A percentile compares a stretch with the other conserved stretches of the same genome.
Conservation (phyloP, 2,113 vertebrate genomes). For the Phyllopteryx taeniolatus region DNA sequence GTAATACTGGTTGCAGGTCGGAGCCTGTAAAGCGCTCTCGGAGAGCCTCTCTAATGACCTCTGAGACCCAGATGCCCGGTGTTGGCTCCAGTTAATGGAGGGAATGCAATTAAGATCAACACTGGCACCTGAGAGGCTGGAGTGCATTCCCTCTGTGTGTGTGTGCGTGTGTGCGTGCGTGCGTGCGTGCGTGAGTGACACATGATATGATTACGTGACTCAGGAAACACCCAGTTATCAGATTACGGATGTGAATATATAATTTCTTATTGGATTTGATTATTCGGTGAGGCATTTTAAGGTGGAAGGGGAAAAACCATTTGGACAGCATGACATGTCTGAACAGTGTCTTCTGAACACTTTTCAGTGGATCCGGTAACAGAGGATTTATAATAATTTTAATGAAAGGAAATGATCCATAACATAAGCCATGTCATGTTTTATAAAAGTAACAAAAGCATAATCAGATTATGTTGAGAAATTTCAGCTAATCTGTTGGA, state of each 20-base stretch:
- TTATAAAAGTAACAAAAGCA: conserved; percentile 12
- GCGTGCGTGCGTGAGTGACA: conserved; percentile 53
- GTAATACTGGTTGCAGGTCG: conserved; percentile 1
- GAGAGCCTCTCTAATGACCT: conserved; percentile 62
- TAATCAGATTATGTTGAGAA: conserved; percentile 62
- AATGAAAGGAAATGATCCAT: not conserved
- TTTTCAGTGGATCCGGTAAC: conserved; percentile 10
- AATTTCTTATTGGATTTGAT: conserved; percentile 40
- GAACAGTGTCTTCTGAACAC: conserved; percentile 4
- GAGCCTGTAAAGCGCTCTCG: conserved; percentile 37
- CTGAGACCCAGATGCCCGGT: conserved; percentile 58
- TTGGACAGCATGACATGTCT: not conserved
- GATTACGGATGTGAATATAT: conserved; percentile 45
- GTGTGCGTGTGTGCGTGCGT: not conserved
- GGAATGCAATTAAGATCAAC: conserved; percentile 74
- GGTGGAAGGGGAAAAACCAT: conserved; percentile 1
- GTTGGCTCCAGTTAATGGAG: conserved; percentile 65
- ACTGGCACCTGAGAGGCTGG: conserved; percentile 69
- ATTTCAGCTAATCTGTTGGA: conserved; percentile 45
- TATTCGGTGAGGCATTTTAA: not conserved
- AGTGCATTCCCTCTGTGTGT: not conserved
- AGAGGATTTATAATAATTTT: conserved; percentile 1
- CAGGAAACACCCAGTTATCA: conserved; percentile 63
- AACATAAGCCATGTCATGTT: not conserved
- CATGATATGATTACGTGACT: conserved; percentile 61